Conservation (phyloP, 2,888 invertebrate species). For the Zhuqinia jingwanae region DNA sequence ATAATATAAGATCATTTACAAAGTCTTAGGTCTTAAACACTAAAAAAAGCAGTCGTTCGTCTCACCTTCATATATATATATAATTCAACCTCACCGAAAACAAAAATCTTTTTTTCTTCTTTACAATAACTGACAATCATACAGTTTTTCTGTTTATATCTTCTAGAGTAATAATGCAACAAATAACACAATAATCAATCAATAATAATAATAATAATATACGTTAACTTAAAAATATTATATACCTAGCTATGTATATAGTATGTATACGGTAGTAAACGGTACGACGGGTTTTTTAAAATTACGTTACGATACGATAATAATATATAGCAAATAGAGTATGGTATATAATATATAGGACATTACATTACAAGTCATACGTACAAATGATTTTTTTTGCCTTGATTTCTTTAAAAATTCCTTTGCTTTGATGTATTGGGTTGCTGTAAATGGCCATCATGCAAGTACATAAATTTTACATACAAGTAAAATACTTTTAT, state of each 20-base stretch:
- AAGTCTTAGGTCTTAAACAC: slow-evolving; percentile 66
- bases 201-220: background rate
- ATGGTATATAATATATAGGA: background rate
- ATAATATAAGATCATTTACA: slow-evolving; percentile 64
- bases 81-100: background rate
- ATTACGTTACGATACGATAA: no score
- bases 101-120: background rate
- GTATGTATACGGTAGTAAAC: background rate
- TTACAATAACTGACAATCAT: slow-evolving; percentile 19
- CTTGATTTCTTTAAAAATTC: no score
- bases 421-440: background rate
- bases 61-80: slow-evolving; percentile 44
- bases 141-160: background rate
- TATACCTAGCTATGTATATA: no score
- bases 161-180: background rate
- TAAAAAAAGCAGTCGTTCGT: slow-evolving; percentile 68
- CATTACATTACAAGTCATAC: slow-evolving; percentile 33
- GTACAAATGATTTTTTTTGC: slow-evolving; percentile 60
- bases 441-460: slow-evolving; percentile 64
- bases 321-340: background rate
- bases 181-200: slow-evolving; percentile 25
- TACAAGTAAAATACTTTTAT: slow-evolving; percentile 41
- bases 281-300: no score
- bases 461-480: slow-evolving; percentile 47
- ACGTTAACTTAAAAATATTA: slow-evolving; percentile 33